Evolutionary conservation across 2,113 vertebrate genomes (phyloP), one percentile per base, ranked within the genome.

Genomic region (Cyanoramphus novaezelandiae): DNA sequence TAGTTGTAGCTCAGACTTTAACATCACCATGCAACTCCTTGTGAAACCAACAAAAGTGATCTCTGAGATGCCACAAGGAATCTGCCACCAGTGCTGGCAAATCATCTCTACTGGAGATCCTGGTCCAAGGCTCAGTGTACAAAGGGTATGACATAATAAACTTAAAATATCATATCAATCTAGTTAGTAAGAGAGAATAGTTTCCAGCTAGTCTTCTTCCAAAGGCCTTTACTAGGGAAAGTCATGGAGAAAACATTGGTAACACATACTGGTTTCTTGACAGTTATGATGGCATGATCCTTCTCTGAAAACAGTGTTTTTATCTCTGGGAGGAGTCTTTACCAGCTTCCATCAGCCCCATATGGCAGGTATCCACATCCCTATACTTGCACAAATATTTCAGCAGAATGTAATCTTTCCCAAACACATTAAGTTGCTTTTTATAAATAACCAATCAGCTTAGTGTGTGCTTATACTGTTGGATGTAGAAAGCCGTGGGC

Each of bases 341-440:
- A 81, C 27, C 18, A 13, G 2, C 50, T 72, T 93, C 78, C 88
- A 64, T 23, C 82, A 88, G 47, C n/a, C 88, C 77, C 44, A 84
- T 25, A 86, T 86, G 52, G 64, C 88, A 92, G 57, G 24, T 81
- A 86, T 85, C 62, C 69, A 71, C 2, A 0, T 76, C 47, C 62
- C 76, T 64, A 27, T 18, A 15, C 77, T 81, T 91, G 44, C 28
- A 78, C 83, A 84, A 95, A 88, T 88, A 93, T 90, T 93, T 82
- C 86, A 53, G 82, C 65, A 82, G 80, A 92, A 89, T 46, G 52
- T 89, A 91, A 96, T 89, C 84, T 89, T 91, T 90, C 78, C 65
- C 86, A 84, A 97, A 92, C 84, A 92, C 91, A 90, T 94, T 95
- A 88, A 89, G 33, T 89, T 88, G 44, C 47, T 82, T 95, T 95